Conservation (phyloP, 2,113 vertebrate species). For the Melanerpes formicivorus region DNA sequence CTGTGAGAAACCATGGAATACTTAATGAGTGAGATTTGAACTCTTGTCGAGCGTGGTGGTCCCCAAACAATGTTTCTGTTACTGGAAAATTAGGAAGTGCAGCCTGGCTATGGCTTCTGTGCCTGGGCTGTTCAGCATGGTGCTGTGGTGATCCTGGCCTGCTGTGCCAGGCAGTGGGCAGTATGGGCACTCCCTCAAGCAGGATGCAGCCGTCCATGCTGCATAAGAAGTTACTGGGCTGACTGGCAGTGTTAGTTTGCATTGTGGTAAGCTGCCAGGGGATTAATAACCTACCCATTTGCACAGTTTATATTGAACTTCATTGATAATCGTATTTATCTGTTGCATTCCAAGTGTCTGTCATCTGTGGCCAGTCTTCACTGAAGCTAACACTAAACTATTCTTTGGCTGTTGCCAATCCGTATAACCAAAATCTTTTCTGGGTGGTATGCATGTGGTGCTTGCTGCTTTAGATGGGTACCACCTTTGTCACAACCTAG, state of each 20-base stretch:
- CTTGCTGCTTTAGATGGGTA: too few species aligned
- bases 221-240: rapidly evolving
- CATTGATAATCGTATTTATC: rapidly evolving
- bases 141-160: not conserved
- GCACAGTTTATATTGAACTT: not conserved
- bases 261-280: rapidly evolving
- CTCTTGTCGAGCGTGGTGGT: not conserved
- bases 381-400: rapidly evolving
- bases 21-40: not conserved
- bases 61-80: not conserved
- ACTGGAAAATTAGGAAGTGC: not conserved
- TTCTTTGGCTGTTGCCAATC: not conserved
- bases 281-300: not conserved
- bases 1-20: not conserved
- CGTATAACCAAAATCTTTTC: not conserved
- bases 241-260: rapidly evolving
- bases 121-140: rapidly evolving
- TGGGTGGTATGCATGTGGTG: not conserved
- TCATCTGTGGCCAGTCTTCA: not conserved
- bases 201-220: rapidly evolving
- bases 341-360: rapidly evolving
- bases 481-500: too few species aligned
- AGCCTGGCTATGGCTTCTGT: not conserved
- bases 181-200: rapidly evolving
- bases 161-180: not conserved